Base-by-base conservation (phyloP, 2,888 invertebrate species). In the Synanthedon andrenaeformis region DNA sequence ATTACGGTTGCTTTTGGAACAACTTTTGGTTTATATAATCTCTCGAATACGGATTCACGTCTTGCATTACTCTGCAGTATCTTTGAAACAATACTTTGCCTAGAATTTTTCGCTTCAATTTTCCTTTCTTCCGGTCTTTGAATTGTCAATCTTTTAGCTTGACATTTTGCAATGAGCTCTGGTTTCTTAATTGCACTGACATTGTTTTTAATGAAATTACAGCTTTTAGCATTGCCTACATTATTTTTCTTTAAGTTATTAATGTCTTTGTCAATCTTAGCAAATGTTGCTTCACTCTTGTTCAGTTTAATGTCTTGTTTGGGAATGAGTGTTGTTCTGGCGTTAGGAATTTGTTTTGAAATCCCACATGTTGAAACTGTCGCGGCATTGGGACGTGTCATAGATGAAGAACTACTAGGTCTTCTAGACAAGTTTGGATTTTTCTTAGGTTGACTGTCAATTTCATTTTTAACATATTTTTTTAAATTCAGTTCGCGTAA, bases 1-100 rank as follows among this genome's bases (percentile, higher is more conserved):
- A 76, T 63, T 53, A 79, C 3, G 2, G 57, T 54, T 41, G 62
- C 62, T 56, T 69, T 76, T 6, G 60, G 56, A 0, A 62, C 57
- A 0, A 55, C 19, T 64, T 81, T 86, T 0, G 82, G 82, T 58
- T 84, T 82, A 55, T 83, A 85, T 0, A 85, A 59, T 28, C 86
- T 64, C 14, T 86, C 85, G 51, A 86, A 86, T 0, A 85, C 85
- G 0, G 83, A 78, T 60, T 78, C 70, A 14, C 65, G 60, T 17
- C 57, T 57, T 8, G 57, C 19, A 45, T 52, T 54, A 13, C 51
- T 54, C 49, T 57, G 52, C 28, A 51, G 17, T 53, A 65, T 62
- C 11, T 62, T 53, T 3, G 66, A 56, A 45, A 61, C 63, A 3
- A 72, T 52, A 58, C 74, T 72, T 10, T 74, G 76, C 52, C 72